Conservation (phyloP, 2,888 invertebrate genomes). For the Caenorhabditis drosophilae region DNA sequence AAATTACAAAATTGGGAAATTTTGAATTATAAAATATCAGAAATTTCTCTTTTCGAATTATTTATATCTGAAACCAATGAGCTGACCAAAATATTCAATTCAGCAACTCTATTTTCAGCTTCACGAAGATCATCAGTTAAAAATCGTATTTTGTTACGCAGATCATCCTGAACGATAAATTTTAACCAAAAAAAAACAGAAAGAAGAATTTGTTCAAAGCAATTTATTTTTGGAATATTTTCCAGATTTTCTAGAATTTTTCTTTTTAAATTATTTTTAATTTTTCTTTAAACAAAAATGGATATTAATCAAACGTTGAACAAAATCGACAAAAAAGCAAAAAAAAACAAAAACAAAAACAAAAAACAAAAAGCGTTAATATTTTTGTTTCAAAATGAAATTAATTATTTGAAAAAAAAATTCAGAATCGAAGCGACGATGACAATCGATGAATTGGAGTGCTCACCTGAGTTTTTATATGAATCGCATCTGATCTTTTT, state of each 20-base stretch:
- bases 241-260: no score
- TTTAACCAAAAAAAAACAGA: constrained; percentile 2
- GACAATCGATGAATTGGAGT: constrained; percentile 30
- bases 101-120: constrained; percentile 39
- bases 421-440: constrained; percentile 22
- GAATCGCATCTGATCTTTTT: constrained; percentile 18
- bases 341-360: no score
- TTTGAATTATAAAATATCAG: constrained; percentile 44
- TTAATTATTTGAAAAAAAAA: no score
- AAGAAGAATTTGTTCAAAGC: background rate
- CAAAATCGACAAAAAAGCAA: no score
- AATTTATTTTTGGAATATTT: background rate
- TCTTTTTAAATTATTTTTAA: no score
- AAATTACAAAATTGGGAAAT: no score
- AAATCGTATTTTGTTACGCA: constrained; percentile 36
- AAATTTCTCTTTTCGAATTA: constrained; percentile 43
- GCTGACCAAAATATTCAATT: constrained; percentile 44
- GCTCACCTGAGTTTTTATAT: constrained; percentile 35
- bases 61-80: constrained; percentile 43
- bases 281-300: no score
- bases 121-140: constrained; percentile 42
- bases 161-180: constrained; percentile 41
- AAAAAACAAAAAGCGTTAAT: no score
- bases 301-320: no score
- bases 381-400: no score